Percentiles rank a stretch among this genome's conserved stretches.
phyloP scores from a whole-genome alignment of 2,888 invertebrate genomes.

The Mystacides longicornis region DNA sequence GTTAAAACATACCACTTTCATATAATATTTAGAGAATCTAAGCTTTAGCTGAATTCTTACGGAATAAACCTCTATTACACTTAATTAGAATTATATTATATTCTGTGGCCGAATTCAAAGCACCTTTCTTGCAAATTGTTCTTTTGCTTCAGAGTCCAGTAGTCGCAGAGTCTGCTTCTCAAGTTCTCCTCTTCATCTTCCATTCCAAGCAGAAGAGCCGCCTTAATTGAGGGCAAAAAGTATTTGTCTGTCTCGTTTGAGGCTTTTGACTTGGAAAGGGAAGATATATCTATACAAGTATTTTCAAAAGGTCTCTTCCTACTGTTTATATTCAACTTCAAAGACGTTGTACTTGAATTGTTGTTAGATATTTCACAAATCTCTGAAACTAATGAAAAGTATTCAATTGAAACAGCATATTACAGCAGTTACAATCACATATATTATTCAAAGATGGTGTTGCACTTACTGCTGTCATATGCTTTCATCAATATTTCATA shows the following conservation, averaged over 20 bases:
- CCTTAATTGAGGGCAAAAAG: neutral
- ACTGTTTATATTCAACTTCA: too few species aligned
- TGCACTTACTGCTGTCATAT: slow-evolving; percentile 6
- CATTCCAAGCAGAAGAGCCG: slow-evolving; percentile 39
- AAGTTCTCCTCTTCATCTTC: slow-evolving; percentile 40
- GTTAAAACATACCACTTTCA: too few species aligned
- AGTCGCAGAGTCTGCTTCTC: slow-evolving; percentile 41
- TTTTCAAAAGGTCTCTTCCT: slow-evolving; percentile 16
- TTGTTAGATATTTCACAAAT: neutral
- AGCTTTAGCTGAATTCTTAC: too few species aligned
- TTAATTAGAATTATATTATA: too few species aligned
- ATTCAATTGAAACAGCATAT: too few species aligned
- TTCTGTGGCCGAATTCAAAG: too few species aligned
- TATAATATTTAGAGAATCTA: too few species aligned
- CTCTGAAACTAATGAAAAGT: neutral
- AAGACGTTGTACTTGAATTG: too few species aligned
- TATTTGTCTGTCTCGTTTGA: neutral
- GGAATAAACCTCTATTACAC: too few species aligned
- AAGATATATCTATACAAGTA: slow-evolving; percentile 6
- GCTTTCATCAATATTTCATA: slow-evolving; percentile 32
- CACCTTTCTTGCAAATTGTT: slow-evolving; percentile 19
- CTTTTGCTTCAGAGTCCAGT: slow-evolving; percentile 42
- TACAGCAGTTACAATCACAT: too few species aligned
- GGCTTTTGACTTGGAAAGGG: neutral
- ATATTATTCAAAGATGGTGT: too few species aligned